These are phyloP conservation scores for Tolmerus cingulatus DNA, from an alignment of 2,888 invertebrate genomes.

Conservation along the genomic window DNA sequence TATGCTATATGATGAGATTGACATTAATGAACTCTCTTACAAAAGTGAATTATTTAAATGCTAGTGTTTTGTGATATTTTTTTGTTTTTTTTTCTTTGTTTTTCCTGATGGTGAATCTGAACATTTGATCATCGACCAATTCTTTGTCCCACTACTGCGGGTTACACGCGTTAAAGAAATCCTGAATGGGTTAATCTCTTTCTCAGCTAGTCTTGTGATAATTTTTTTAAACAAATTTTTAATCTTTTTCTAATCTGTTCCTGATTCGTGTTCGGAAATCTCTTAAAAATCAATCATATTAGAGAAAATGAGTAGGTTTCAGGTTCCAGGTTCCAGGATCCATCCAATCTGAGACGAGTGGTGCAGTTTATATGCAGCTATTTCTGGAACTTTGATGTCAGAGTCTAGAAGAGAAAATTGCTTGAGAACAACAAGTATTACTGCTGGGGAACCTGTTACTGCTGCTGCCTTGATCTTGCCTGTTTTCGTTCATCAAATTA, in stretches of 20 bases:
- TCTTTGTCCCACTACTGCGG: not conserved
- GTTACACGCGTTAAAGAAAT: not conserved
- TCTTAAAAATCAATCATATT: not conserved
- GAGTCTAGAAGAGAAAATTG: not conserved
- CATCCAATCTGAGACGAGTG: not conserved
- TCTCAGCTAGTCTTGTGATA: not conserved
- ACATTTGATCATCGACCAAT: not conserved
- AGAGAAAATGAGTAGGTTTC: slow-evolving; percentile 22
- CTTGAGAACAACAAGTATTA: not conserved
- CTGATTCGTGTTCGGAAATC: not conserved
- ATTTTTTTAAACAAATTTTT: not conserved
- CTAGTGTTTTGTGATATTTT: not conserved
- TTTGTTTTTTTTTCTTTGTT: not conserved
- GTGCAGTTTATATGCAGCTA: not conserved
- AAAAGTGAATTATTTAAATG: not conserved
- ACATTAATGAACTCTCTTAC: not conserved
- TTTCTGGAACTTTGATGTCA: not conserved
- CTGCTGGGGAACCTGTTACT: not conserved
- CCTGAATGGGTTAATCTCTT: not conserved
- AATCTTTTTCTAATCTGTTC: not conserved
- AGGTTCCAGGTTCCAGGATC: slow-evolving; percentile 4
- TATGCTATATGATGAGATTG: not conserved
- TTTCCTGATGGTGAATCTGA: not conserved
- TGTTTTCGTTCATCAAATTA: not conserved
- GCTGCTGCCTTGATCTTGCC: not conserved